Evolutionary conservation across 2,797 vertebrate species (phyloP).

Genomic region (Parotocinclus haroldoi): DNA sequence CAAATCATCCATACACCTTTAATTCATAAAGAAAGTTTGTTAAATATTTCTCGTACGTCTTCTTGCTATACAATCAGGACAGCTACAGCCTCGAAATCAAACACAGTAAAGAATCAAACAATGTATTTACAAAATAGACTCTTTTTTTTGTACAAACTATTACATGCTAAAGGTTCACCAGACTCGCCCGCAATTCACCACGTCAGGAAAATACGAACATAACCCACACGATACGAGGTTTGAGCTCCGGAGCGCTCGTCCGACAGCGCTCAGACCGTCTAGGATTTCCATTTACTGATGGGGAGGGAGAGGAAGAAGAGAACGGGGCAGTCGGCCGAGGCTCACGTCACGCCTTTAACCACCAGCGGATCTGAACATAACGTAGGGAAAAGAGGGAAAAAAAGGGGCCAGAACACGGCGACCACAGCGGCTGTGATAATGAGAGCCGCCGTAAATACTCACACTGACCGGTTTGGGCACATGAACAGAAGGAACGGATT

Average conservation of each 20-base stretch:
- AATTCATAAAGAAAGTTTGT: slow-evolving; percentile 74
- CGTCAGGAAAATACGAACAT: slow-evolving; percentile 53
- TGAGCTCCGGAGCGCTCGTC: slow-evolving; percentile 40
- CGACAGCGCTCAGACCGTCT: slow-evolving; percentile 26
- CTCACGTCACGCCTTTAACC: not conserved
- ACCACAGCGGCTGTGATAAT: too few relatives aligned
- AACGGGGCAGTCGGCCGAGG: slow-evolving; percentile 15
- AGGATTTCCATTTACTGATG: slow-evolving; percentile 28
- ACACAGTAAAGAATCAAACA: slow-evolving; percentile 71
- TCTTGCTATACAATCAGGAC: slow-evolving; percentile 79
- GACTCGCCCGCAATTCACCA: slow-evolving; percentile 64
- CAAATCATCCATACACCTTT: slow-evolving; percentile 77
- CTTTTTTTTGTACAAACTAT: slow-evolving; percentile 79
- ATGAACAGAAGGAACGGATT: too few relatives aligned
- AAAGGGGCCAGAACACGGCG: too few relatives aligned
- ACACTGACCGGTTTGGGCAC: too few relatives aligned
- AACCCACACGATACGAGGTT: slow-evolving; percentile 45
- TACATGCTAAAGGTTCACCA: slow-evolving; percentile 78
- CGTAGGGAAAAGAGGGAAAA: too few relatives aligned
- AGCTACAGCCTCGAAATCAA: slow-evolving; percentile 71
- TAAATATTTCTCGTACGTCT: slow-evolving; percentile 52
- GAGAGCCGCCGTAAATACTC: too few relatives aligned
- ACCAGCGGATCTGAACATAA: too few relatives aligned
- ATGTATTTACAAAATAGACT: slow-evolving; percentile 89
- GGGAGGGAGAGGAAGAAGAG: slow-evolving; percentile 3